Evolutionary conservation across 30 jellyfish, hydroid and myxozoan genomes (phyloP).

Genomic region (Phacellophora camtschatica): DNA sequence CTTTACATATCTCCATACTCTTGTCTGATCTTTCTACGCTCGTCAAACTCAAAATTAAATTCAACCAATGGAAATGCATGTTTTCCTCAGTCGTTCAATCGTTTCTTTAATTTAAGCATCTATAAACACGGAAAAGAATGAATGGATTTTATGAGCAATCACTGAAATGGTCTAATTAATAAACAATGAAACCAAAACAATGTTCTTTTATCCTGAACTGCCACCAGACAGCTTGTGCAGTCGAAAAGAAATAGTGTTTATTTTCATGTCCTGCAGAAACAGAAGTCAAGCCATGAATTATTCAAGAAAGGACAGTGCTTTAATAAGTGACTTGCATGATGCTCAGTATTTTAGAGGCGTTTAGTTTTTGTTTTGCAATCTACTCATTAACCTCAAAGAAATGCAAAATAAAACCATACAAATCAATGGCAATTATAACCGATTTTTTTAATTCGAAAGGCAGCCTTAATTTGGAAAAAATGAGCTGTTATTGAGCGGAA

Average conservation of each 20-base stretch:
- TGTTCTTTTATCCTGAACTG: constrained; percentile 40
- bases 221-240: constrained; percentile 30
- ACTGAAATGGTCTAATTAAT: constrained; percentile 4
- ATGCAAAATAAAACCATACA: background rate
- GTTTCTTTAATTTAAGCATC: background rate
- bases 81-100: background rate
- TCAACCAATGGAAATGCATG: constrained; percentile 41
- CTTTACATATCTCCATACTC: constrained; percentile 6
- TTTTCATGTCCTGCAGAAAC: background rate
- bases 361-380: background rate
- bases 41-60: constrained; percentile 7
- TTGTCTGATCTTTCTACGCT: constrained; percentile 33
- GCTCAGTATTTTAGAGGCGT: background rate
- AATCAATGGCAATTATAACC: background rate
- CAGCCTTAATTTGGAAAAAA: background rate
- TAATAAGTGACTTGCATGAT: background rate
- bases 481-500: background rate
- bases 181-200: background rate
- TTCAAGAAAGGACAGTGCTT: background rate
- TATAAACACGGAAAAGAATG: background rate
- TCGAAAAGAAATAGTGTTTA: no score
- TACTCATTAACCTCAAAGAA: background rate
- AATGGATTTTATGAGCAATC: constrained; percentile 1
- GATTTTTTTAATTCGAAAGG: background rate
- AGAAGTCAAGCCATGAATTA: constrained; percentile 9